Base-by-base conservation (phyloP, 2,113 vertebrate genomes). In the Xenopus borealis region DNA sequence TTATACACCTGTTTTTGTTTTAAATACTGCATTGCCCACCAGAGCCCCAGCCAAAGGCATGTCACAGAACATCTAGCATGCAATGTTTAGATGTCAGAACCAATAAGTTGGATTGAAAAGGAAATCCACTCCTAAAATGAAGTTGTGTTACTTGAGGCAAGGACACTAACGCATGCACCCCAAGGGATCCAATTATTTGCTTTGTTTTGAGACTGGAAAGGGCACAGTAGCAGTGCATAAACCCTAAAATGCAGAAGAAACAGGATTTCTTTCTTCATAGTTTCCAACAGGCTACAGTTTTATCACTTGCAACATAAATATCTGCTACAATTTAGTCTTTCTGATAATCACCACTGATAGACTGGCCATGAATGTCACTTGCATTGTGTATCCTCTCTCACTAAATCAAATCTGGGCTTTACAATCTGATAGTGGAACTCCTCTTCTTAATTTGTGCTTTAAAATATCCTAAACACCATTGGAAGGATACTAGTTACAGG, bases 1-100 rank as follows among this genome's bases (percentile, higher is more conserved):
- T 74, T 65, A 82, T 87, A 81, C 87, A 87, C 88, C 87, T 89
- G 85, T 82, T 88, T 90, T 85, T 83, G 78, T 82, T 85, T 86
- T 82, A 86, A 84, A 82, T 81, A 81, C 78, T 82, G 80, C 81
- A 81, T 80, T 83, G 80, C 78, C 80, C 75, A 57, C 78, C 61
- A 76, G 80, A 83, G 47, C 78, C 86, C 78, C 75, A 79, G 75
- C 72, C 78, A 76, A 69, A 52, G 23, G 72, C 73, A 20, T 72
- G 83, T 87, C 80, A 0, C 55, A 78, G 75, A 72, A 75, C 72
- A 82, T 84, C 83, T 79, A 53, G 75, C 40, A 61, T 79, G 81
- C 81, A 75, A 18, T 85, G 80, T 85, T 86, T 83, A 81, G 82
- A 72, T 86, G 81, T 78, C 85, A 83, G 84, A 83, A 85, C 82